Evolutionary conservation across 2,113 vertebrate genomes (phyloP).

Genomic region (Epinephelus lanceolatus): DNA sequence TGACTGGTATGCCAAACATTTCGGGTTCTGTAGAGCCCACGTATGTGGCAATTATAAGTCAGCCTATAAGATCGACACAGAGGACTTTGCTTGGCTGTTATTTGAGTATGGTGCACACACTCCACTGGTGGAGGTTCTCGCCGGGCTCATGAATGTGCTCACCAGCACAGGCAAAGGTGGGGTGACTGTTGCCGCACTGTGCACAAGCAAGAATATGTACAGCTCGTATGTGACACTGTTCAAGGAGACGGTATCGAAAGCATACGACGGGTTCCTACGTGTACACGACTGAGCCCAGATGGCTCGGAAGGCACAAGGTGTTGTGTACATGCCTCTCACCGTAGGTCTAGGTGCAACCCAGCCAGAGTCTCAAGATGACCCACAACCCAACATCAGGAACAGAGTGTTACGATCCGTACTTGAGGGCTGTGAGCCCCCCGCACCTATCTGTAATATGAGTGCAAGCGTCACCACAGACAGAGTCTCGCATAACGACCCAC

Average conservation of each 20-base stretch:
- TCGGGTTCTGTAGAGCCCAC: neutral
- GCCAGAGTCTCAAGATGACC: neutral
- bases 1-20: constrained; percentile 14
- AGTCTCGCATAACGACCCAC: no score
- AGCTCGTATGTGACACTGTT: neutral
- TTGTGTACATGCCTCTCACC: neutral
- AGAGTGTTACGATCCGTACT: neutral
- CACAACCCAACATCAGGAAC: neutral
- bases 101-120: constrained; percentile 9
- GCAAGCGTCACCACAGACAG: no score
- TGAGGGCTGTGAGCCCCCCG: neutral
- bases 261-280: neutral
- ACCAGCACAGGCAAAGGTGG: constrained; percentile 13
- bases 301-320: neutral
- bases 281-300: neutral
- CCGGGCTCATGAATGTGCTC: neutral
- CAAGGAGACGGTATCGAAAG: neutral
- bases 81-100: constrained; percentile 6
- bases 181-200: neutral
- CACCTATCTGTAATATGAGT: no score
- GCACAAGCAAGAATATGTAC: neutral
- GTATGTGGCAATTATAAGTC: neutral
- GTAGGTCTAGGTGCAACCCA: neutral
- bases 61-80: neutral
- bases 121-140: neutral